phyloP scores from a whole-genome alignment of 2,797 vertebrate genomes.

The Channallabes apus region DNA sequence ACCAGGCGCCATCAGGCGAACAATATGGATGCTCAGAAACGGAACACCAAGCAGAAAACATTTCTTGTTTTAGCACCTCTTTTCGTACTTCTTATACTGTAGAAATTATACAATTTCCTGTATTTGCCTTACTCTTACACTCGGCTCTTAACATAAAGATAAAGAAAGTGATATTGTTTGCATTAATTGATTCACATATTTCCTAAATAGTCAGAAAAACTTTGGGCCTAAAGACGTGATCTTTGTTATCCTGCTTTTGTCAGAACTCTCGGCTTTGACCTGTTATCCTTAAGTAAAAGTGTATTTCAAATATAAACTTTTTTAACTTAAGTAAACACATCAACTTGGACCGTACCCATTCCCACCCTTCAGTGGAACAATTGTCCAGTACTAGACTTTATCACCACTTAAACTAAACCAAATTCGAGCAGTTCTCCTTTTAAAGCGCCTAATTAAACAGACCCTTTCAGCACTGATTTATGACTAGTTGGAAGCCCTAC shows the following conservation, averaged over 20 bases:
- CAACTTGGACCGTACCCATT: not conserved
- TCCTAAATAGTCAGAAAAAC: not conserved
- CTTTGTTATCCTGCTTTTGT: constrained; percentile 2
- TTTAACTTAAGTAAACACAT: not conserved
- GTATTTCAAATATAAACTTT: not conserved
- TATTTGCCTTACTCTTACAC: not conserved
- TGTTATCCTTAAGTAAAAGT: not conserved
- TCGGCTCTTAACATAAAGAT: not conserved
- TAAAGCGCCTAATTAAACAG: constrained; percentile 69
- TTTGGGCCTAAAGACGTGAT: not conserved
- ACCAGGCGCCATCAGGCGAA: not conserved
- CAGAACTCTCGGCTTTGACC: not conserved
- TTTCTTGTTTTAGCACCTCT: not conserved
- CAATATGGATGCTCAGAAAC: not conserved
- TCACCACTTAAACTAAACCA: constrained; percentile 48
- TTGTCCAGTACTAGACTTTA: constrained; percentile 34
- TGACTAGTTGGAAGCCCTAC: constrained; percentile 29
- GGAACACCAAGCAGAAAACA: too few species aligned
- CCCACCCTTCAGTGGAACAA: constrained; percentile 13
- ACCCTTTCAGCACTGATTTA: constrained; percentile 65
- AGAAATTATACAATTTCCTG: not conserved
- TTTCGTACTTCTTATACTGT: not conserved
- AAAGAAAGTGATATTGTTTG: not conserved
- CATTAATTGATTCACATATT: not conserved
- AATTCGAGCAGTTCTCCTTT: constrained; percentile 64